Conservation (phyloP, 92 coral and sea anemone genomes). For the Virgularia gustaviana region DNA sequence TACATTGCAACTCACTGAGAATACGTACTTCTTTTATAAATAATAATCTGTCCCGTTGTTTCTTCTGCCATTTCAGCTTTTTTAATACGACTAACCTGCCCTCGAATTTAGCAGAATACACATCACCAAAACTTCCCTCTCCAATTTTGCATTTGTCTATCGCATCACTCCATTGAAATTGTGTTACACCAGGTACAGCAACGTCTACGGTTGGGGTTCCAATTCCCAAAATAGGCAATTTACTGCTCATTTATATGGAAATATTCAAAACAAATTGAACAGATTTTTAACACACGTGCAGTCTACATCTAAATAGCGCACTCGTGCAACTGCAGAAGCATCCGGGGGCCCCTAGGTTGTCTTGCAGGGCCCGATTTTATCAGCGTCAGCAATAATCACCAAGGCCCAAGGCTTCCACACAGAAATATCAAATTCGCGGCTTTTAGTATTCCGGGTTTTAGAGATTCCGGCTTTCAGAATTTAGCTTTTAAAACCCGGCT, state of each 20-base stretch:
- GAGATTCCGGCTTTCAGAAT: no score
- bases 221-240: constrained; percentile 1
- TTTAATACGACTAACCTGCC: background rate
- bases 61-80: background rate
- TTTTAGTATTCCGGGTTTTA: no score
- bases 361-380: no score
- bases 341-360: no score
- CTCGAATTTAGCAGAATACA: background rate
- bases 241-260: background rate
- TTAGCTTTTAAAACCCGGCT: no score
- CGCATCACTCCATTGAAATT: background rate
- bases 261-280: background rate
- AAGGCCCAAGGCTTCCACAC: no score
- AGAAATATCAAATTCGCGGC: no score
- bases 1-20: constrained; percentile 27
- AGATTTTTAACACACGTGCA: no score
- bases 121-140: background rate
- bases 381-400: no score
- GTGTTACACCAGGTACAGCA: background rate
- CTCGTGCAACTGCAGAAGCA: no score
- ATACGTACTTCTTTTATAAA: constrained; percentile 40
- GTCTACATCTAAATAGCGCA: no score
- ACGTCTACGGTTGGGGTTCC: constrained; percentile 2
- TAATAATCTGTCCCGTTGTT: constrained; percentile 1
- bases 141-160: background rate